These are phyloP conservation scores for Nothobranchius furzeri DNA, from an alignment of 2,113 vertebrate species.

Conservation along the genomic window DNA sequence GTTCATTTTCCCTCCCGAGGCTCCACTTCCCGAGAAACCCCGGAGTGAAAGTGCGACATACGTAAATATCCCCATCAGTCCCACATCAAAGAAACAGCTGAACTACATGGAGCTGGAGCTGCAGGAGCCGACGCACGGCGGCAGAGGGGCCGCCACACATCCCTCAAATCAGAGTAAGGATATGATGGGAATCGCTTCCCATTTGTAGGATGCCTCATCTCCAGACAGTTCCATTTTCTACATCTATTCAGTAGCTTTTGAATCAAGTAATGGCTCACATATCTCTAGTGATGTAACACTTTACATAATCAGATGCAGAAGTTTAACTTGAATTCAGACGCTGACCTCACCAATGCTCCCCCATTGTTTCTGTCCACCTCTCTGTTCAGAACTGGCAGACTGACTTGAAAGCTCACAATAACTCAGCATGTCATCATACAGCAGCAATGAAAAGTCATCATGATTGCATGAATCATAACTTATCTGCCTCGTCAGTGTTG, in stretches of 20 bases:
- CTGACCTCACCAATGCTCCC: not conserved
- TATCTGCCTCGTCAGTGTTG: not conserved
- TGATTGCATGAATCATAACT: conserved; percentile 8
- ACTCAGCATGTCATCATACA: not conserved
- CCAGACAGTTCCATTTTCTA: too few species aligned
- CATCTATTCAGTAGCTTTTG: too few species aligned
- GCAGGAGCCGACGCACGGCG: conserved; percentile 74
- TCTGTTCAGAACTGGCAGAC: not conserved
- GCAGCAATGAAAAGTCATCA: not conserved
- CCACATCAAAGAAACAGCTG: conserved; percentile 84
- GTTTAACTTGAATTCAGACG: not conserved
- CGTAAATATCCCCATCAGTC: conserved; percentile 89
- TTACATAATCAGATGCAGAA: conserved; percentile 6
- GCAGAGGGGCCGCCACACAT: conserved; percentile 75
- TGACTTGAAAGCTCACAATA: not conserved
- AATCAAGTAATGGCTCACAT: too few species aligned
- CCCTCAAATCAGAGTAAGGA: conserved; percentile 62
- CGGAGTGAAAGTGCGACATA: conserved; percentile 80
- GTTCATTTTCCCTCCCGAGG: conserved; percentile 74
- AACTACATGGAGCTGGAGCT: conserved; percentile 92
- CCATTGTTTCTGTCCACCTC: not conserved
- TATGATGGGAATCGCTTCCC: not conserved
- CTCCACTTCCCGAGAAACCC: conserved; percentile 68
- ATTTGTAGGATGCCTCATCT: not conserved
- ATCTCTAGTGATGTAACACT: too few species aligned